Percentiles rank a stretch among this genome's conserved stretches.
These are phyloP conservation scores for Hemicordylus capensis DNA, from an alignment of 2,113 vertebrate species.

Conservation along the genomic window DNA sequence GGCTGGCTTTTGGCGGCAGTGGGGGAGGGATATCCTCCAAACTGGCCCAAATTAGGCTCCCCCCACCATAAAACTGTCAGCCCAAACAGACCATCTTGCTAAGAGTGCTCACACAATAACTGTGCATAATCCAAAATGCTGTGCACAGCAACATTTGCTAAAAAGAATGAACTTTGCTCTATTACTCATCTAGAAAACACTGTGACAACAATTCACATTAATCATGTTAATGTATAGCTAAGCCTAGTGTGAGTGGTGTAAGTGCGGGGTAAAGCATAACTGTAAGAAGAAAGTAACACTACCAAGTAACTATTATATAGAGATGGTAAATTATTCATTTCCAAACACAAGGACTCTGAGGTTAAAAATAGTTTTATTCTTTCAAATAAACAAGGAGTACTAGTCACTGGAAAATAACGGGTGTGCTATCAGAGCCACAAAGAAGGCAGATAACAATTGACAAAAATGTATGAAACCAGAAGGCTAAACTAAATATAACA, in stretches of 20 bases:
- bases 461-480: not conserved
- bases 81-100: no score
- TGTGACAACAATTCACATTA: not conserved
- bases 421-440: not conserved
- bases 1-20: no score
- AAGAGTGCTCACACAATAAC: no score
- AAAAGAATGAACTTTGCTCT: not conserved
- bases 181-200: not conserved
- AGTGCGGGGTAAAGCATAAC: not conserved
- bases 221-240: slow-evolving; percentile 5
- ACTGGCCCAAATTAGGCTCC: no score
- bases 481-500: not conserved
- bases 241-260: not conserved
- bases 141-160: not conserved
- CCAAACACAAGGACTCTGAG: not conserved
- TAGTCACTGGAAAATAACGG: not conserved
- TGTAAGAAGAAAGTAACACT: not conserved
- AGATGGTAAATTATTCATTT: not conserved
- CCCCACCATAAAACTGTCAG: no score
- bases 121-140: not conserved
- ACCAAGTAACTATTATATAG: not conserved
- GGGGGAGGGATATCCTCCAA: no score
- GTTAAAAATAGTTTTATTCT: slow-evolving; percentile 27
- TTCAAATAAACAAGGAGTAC: not conserved
- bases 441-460: not conserved